Percentiles rank a stretch among this genome's conserved stretches.
phyloP scores from a whole-genome alignment of 2,113 vertebrate genomes.

The Pongo abelii region DNA sequence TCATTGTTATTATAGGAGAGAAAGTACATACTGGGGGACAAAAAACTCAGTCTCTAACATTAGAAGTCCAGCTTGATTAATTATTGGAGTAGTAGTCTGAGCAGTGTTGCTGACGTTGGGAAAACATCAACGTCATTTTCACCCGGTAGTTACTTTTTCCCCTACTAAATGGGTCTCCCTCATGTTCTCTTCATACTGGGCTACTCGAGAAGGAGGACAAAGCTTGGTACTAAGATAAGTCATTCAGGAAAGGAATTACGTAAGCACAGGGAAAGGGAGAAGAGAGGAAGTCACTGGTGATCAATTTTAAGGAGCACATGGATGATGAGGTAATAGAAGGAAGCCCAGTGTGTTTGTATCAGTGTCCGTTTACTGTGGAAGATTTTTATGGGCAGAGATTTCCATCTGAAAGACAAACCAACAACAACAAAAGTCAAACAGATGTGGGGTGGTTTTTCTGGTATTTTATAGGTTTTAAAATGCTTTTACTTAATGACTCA shows the following conservation, averaged over 20 bases:
- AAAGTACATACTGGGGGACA: neutral
- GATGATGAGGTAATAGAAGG: neutral
- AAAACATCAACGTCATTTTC: neutral
- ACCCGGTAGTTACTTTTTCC: neutral
- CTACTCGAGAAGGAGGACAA: neutral
- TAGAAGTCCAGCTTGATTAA: neutral
- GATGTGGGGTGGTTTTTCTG: neutral
- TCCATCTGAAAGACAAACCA: constrained; percentile 45
- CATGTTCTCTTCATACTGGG: neutral
- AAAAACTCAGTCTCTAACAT: neutral
- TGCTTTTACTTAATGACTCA: neutral
- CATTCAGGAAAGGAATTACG: neutral
- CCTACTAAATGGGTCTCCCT: neutral
- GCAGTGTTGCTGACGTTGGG: neutral
- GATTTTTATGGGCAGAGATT: constrained; percentile 34
- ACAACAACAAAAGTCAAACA: neutral
- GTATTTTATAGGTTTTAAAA: neutral
- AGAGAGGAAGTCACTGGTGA: neutral
- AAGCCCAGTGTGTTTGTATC: neutral
- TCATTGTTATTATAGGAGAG: neutral
- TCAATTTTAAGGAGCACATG: neutral
- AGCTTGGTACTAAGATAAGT: neutral
- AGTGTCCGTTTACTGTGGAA: neutral
- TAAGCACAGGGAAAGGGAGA: neutral
- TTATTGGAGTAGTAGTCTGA: neutral